Percentiles rank a stretch among this genome's conserved stretches.
phyloP scores from a whole-genome alignment of 2,888 invertebrate species.

The Cheiracanthium punctorium region DNA sequence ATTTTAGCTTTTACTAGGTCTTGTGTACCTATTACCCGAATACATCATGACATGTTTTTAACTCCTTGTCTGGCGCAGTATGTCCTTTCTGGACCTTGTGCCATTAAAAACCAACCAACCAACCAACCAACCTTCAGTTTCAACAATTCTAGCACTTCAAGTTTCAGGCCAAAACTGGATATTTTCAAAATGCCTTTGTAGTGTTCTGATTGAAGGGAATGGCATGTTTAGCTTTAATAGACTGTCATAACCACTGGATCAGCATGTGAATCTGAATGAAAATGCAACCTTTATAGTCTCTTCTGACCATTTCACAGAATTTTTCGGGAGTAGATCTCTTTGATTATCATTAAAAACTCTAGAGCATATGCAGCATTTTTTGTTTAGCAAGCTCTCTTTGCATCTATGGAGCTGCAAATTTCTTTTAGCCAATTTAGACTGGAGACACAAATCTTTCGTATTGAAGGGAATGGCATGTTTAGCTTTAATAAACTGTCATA shows the following conservation, averaged over 20 bases:
- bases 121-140: neutral
- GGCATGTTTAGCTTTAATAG: neutral
- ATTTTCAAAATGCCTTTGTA: constrained; percentile 4
- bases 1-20: no score
- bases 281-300: neutral
- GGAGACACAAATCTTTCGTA: neutral
- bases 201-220: neutral
- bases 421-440: neutral
- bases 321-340: neutral
- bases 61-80: no score
- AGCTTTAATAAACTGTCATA: neutral
- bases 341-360: neutral
- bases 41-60: no score
- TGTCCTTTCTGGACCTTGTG: no score
- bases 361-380: neutral
- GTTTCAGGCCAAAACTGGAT: neutral
- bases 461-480: neutral
- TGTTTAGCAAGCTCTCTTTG: neutral
- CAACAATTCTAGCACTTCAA: constrained; percentile 12
- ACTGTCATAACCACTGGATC: constrained; percentile 2
- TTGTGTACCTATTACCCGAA: no score
- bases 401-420: neutral
- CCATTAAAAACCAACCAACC: no score
- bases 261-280: constrained; percentile 13
- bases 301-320: neutral